Conservation (phyloP, 2,113 vertebrate genomes). For the Gobius niger region DNA sequence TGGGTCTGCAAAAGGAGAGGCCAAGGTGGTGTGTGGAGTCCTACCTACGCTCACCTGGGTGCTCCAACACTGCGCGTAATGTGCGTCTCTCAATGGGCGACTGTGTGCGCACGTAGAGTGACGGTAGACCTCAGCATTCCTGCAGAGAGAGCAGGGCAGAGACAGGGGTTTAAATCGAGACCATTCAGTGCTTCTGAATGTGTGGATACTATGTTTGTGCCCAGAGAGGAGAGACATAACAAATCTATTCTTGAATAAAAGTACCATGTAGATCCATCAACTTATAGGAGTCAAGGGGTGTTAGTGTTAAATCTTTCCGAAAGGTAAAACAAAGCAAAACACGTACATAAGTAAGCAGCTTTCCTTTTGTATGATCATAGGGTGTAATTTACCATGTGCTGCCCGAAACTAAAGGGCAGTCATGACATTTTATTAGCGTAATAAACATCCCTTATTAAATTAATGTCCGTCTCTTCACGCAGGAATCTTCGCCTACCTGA, state of each 20-base stretch:
- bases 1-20: background rate
- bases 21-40: slow-evolving; percentile 1
- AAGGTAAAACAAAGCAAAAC: no score
- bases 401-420: background rate
- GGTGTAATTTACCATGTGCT: background rate
- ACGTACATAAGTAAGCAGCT: no score
- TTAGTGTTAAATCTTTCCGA: no score
- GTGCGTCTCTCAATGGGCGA: slow-evolving; percentile 65
- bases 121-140: slow-evolving; percentile 35
- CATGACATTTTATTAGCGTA: background rate
- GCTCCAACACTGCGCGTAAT: slow-evolving; percentile 61
- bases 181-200: background rate
- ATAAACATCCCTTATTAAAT: slow-evolving; percentile 13
- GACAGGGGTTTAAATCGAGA: background rate
- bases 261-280: no score
- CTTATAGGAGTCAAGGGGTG: no score
- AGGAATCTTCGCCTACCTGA: slow-evolving; percentile 99
- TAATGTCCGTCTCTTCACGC: slow-evolving; percentile 27
- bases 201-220: background rate
- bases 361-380: no score
- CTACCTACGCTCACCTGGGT: slow-evolving; percentile 37
- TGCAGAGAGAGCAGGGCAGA: slow-evolving; percentile 6
- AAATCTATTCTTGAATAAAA: no score
- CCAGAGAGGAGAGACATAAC: no score
- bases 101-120: slow-evolving; percentile 56